phyloP scores from a whole-genome alignment of 1,140 invertebrate genomes.

The Diprion similis region DNA sequence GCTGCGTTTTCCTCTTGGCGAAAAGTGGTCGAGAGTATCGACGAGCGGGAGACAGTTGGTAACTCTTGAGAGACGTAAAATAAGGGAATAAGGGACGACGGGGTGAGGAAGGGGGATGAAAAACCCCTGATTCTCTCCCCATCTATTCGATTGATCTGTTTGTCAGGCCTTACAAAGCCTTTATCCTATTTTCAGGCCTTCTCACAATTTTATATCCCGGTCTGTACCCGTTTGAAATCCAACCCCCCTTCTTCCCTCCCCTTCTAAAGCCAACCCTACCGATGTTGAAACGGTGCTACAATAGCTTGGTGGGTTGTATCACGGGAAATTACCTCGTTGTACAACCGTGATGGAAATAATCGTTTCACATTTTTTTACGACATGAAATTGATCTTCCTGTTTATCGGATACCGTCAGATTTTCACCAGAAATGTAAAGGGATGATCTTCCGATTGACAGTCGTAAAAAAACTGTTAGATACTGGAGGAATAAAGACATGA shows the following conservation, averaged over 20 bases:
- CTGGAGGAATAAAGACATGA: too few species aligned
- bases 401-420: too few species aligned
- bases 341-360: too few species aligned
- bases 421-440: too few species aligned
- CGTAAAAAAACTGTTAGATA: too few species aligned
- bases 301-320: too few species aligned
- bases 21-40: background rate
- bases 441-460: too few species aligned
- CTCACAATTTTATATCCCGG: background rate
- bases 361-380: too few species aligned
- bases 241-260: background rate
- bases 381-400: too few species aligned
- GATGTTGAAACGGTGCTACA: too few species aligned
- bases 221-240: background rate
- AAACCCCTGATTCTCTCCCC: background rate
- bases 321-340: too few species aligned
- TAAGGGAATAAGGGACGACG: background rate
- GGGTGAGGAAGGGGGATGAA: background rate
- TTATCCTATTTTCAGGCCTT: background rate
- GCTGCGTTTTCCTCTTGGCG: background rate
- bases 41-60: background rate
- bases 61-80: background rate
- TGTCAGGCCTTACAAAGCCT: slow-evolving; percentile 30
- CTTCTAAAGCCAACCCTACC: too few species aligned
- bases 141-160: slow-evolving; percentile 40